phyloP scores from a whole-genome alignment of 2,888 invertebrate genomes.

The Drosophila koepferae region DNA sequence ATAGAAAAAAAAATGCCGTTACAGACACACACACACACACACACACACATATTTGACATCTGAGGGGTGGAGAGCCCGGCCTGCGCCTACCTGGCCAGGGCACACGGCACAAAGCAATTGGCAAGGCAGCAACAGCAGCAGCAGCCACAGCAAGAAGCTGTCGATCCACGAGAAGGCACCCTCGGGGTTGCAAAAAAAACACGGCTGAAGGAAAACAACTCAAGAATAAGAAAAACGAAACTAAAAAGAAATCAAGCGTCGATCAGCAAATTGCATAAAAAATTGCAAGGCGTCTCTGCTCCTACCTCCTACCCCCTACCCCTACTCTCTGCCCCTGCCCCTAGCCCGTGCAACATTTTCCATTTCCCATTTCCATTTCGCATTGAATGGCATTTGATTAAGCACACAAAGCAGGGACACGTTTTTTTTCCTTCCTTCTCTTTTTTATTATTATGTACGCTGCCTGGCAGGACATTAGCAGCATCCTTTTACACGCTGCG shows the following conservation, averaged over 20 bases:
- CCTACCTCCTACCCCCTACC: background rate
- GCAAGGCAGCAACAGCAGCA: conserved; percentile 17
- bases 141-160: conserved; percentile 19
- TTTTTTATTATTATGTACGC: conserved; percentile 23
- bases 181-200: conserved; percentile 55
- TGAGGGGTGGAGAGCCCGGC: conserved; percentile 12
- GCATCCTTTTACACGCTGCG: conserved; percentile 79
- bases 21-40: conserved; percentile 45
- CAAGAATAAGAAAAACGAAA: conserved; percentile 33
- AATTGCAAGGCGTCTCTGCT: conserved; percentile 59
- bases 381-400: conserved; percentile 70
- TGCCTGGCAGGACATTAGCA: conserved; percentile 78
- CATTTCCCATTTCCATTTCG: conserved; percentile 26
- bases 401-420: conserved; percentile 60
- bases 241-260: conserved; percentile 34
- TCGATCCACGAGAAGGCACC: conserved; percentile 50
- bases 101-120: conserved; percentile 39
- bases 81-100: conserved; percentile 62
- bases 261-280: conserved; percentile 76
- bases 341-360: background rate
- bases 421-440: conserved; percentile 21
- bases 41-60: background rate
- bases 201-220: conserved; percentile 14
- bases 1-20: conserved; percentile 85
- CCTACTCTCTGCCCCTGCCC: background rate